Evolutionary conservation across 2,888 invertebrate genomes (phyloP), one percentile per base, ranked within the genome.

Genomic region (Coremacera marginata): DNA sequence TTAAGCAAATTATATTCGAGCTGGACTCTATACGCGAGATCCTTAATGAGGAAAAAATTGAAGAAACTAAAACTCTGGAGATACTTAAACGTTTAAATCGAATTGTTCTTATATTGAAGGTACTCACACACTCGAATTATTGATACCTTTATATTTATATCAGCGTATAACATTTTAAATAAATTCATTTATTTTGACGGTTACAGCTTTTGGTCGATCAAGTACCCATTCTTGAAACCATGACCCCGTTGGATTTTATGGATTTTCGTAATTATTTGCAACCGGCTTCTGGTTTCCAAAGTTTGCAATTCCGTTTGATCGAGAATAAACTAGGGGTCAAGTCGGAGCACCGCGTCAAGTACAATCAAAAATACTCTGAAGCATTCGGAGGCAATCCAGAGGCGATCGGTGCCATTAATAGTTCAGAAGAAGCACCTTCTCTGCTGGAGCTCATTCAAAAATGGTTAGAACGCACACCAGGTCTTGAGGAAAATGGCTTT

Each of bases 211-310:
- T 99, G 70, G 97, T 96, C 55, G 99, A 99, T 87, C 99, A 99
- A 91, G 97, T 99, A 60, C 95, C 95, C 90, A 98, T 99, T 82
- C 90, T 99, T 82, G 99, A 99, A 90, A 99, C 99, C 0, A 99
- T 99, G 99, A 98, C 98, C 0, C 98, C 99, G 0, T 90, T 98
- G 78, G 99, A 99, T 90, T 99, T 99, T 87, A 96, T 99, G 94
- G 98, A 98, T 86, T 99, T 99, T 89, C 93, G 99, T 68, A 93
- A 95, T 81, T 96, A 96, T 87, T 90, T 99, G 52, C 94, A 96
- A 14, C 96, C 99, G 0, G 98, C 99, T 0, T 99, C 99, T 0
- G 99, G 99, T 0, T 99, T 99, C 88, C 99, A 99, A 88, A 98
- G 98, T 85, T 90, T 98, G 52, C 97, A 99, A 89, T 99, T 99